Percentiles rank a stretch among this genome's conserved stretches.
Evolutionary conservation across 1,140 invertebrate genomes (phyloP).

Genomic region (Platorchestia sp.): DNA sequence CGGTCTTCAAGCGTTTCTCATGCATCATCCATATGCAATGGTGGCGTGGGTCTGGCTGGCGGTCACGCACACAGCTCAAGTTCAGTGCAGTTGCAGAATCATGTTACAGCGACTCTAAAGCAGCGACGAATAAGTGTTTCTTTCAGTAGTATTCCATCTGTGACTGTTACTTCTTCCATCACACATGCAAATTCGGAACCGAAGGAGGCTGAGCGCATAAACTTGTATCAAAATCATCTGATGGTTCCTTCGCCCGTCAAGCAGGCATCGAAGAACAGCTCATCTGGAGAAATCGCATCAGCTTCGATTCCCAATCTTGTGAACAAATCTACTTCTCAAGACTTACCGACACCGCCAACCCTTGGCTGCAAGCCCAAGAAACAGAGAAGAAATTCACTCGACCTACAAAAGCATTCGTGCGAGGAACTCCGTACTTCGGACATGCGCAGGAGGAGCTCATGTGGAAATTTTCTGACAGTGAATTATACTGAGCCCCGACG

Average conservation of each 20-base stretch:
- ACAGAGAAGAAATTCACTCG: slow-evolving; percentile 14
- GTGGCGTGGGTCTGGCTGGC: neutral
- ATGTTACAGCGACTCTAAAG: neutral
- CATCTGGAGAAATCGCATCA: neutral
- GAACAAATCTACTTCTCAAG: neutral
- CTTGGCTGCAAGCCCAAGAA: neutral
- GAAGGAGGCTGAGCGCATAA: neutral
- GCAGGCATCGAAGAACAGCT: neutral
- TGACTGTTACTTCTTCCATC: slow-evolving; percentile 21
- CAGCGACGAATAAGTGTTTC: neutral
- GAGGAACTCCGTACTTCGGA: neutral
- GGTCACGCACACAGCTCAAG: neutral
- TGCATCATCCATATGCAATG: neutral
- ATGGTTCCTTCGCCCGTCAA: neutral
- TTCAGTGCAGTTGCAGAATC: neutral
- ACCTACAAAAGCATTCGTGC: neutral
- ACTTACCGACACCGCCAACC: neutral
- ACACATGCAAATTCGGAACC: neutral
- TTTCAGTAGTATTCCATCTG: slow-evolving; percentile 9
- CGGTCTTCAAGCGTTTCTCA: neutral
- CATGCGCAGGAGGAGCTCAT: neutral
- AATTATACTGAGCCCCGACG: neutral
- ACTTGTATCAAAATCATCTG: neutral
- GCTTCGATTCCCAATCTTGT: neutral
- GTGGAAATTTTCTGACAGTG: slow-evolving; percentile 7